phyloP scores from a whole-genome alignment of 2,888 invertebrate species.

The Lypha dubia region DNA sequence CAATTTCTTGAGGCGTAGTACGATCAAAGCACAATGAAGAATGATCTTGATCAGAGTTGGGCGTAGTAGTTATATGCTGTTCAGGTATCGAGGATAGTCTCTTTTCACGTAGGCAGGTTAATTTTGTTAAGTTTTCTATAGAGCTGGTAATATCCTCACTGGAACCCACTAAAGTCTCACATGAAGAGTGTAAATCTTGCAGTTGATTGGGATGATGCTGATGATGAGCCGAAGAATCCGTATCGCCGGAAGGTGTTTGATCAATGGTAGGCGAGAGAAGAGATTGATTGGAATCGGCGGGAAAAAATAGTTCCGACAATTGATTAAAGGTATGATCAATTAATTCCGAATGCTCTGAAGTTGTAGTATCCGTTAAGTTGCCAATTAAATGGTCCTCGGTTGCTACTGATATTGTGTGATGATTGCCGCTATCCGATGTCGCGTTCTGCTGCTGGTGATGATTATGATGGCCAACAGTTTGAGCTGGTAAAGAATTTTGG shows the following conservation, averaged over 20 bases:
- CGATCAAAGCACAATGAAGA: constrained; percentile 79
- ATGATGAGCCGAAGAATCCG: constrained; percentile 61
- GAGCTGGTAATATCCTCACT: constrained; percentile 79
- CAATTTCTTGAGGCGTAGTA: constrained; percentile 78
- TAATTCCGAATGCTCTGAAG: constrained; percentile 78
- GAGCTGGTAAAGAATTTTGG: constrained; percentile 66
- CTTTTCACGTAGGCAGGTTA: constrained; percentile 80
- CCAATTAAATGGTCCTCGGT: constrained; percentile 79
- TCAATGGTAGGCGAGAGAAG: constrained; percentile 78
- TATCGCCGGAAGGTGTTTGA: constrained; percentile 59
- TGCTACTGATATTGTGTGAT: constrained; percentile 75
- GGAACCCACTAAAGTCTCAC: constrained; percentile 77
- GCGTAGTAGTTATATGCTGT: constrained; percentile 76
- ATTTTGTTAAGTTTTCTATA: constrained; percentile 81
- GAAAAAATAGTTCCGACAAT: constrained; percentile 82
- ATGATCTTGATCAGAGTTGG: constrained; percentile 78
- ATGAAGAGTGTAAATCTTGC: constrained; percentile 76
- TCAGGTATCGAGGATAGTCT: constrained; percentile 81
- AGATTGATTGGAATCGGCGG: constrained; percentile 82
- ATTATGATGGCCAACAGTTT: constrained; percentile 77
- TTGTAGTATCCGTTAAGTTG: constrained; percentile 78
- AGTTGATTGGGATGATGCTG: constrained; percentile 73
- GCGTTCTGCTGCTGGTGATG: constrained; percentile 74
- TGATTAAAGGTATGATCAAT: constrained; percentile 79
- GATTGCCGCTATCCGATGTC: constrained; percentile 48